phyloP scores from a whole-genome alignment of 2,888 invertebrate genomes.

The Antheraea assamensis region DNA sequence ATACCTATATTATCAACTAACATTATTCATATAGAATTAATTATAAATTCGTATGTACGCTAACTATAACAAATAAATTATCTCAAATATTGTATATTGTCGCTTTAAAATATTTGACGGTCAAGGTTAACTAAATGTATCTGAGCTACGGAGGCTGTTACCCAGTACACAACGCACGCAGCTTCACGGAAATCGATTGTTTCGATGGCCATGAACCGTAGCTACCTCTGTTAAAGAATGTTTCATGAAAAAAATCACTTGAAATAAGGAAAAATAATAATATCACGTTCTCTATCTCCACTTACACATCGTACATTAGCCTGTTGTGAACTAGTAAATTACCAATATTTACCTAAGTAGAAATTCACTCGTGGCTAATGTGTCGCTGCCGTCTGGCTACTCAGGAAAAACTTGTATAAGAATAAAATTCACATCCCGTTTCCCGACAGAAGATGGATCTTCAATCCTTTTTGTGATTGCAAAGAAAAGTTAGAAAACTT shows the following conservation, averaged over 20 bases:
- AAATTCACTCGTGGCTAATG: slow-evolving; percentile 51
- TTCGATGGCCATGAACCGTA: slow-evolving; percentile 71
- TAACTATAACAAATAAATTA: too few relatives aligned
- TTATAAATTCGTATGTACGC: too few relatives aligned
- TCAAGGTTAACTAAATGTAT: slow-evolving; percentile 48
- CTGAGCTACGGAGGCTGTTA: slow-evolving; percentile 44
- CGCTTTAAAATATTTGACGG: slow-evolving; percentile 37
- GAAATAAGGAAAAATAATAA: slow-evolving; percentile 49
- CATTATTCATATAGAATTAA: too few relatives aligned
- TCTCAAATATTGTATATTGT: slow-evolving; percentile 7
- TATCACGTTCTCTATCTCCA: slow-evolving; percentile 42
- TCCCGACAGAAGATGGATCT: slow-evolving; percentile 55
- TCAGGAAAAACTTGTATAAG: slow-evolving; percentile 64
- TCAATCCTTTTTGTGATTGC: slow-evolving; percentile 50
- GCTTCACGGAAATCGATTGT: slow-evolving; percentile 64
- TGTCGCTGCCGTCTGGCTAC: slow-evolving; percentile 57
- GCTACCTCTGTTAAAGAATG: slow-evolving; percentile 44
- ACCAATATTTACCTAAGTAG: slow-evolving; percentile 66
- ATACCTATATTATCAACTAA: too few relatives aligned
- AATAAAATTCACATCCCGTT: slow-evolving; percentile 61
- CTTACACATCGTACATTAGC: slow-evolving; percentile 38
- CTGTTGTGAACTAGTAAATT: slow-evolving; percentile 39
- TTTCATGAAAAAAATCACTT: slow-evolving; percentile 50
- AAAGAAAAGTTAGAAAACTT: slow-evolving; percentile 40
- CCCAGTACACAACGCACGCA: slow-evolving; percentile 32